Percentiles rank a stretch among this genome's conserved stretches.
Evolutionary conservation across 2,888 invertebrate genomes (phyloP).

Genomic region (Diarsia brunnea): DNA sequence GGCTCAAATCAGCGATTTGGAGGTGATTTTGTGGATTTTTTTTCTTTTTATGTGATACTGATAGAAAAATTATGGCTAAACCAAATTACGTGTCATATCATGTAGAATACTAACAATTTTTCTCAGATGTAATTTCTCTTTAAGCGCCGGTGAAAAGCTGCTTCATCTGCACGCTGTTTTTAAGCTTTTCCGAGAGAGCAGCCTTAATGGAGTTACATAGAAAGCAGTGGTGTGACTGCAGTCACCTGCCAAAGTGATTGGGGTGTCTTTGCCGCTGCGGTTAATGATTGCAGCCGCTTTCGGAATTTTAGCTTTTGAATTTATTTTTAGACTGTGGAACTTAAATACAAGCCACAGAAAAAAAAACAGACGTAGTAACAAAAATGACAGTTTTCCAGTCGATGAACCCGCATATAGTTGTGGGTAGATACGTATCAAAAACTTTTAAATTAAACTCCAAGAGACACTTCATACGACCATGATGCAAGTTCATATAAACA

Average conservation of each 20-base stretch:
- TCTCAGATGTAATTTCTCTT: no score
- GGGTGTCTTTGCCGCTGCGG: neutral
- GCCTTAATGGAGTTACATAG: neutral
- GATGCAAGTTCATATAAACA: slow-evolving; percentile 68
- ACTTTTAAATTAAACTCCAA: slow-evolving; percentile 82
- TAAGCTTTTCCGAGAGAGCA: no score
- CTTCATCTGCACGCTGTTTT: no score
- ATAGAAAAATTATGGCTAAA: no score
- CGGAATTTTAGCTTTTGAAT: neutral
- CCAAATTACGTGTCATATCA: no score
- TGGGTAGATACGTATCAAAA: slow-evolving; percentile 59
- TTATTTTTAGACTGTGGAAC: neutral
- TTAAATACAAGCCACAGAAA: neutral
- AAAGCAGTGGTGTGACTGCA: neutral
- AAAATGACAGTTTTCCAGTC: slow-evolving; percentile 63
- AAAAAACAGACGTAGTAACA: slow-evolving; percentile 45
- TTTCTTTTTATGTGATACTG: no score
- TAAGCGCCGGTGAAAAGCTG: no score
- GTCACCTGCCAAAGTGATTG: neutral
- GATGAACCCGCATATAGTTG: slow-evolving; percentile 65
- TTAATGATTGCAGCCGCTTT: neutral
- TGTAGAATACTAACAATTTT: no score
- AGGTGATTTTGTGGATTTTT: no score
- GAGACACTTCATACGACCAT: slow-evolving; percentile 73
- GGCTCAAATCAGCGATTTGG: no score